Evolutionary conservation across 2,888 invertebrate genomes (phyloP), one percentile per base, ranked within the genome.

Genomic region (Apamea monoglypha): DNA sequence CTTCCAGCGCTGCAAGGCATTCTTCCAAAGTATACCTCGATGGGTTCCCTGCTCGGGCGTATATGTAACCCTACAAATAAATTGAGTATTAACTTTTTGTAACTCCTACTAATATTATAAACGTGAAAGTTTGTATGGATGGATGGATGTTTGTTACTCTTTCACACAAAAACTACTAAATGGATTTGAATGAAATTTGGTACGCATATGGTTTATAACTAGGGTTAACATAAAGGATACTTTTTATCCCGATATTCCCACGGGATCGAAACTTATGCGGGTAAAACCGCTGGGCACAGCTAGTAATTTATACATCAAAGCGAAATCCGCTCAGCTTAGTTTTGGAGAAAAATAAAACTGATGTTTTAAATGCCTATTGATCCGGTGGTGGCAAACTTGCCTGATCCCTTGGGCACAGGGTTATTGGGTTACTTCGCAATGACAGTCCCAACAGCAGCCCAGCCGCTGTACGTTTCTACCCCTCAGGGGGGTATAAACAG

Each of bases 21-120:
- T 98, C 97, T 95, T 99, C 99, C 79, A 99, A 96, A 36, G 98
- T 98, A 87, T 98, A 98, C 86, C 99, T 97, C 0, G 99, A 98
- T 36, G 99, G 99, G 96, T 99, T 99, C 50, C 99, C 99, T 93
- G 99, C 98, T 92, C 99, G 97, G 0, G 98, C 98, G 94, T 99
- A 99, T 89, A 99, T 99, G 94, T 97, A 99, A 70, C 98, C 98
- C 98, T 99, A n/a, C 10, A 32, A 18, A 32, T 59, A 1, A 47
- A 47, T 47, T 21, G 1, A 47, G 6, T 29, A 44, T 40, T 40
- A 16, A 4, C 2, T 16, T 16, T 16, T 59, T 21, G 7, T 50
- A 6, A n/a, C n/a, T 36, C 36, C 40, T 7, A 40, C 0, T 36
- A 40, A 0, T 7, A 40, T 40, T 40, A 40, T 7, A 40, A 36